Evolutionary conservation across 2,888 invertebrate species (phyloP), one percentile per base, ranked within the genome.

Genomic region (Orthonevra nobilis): DNA sequence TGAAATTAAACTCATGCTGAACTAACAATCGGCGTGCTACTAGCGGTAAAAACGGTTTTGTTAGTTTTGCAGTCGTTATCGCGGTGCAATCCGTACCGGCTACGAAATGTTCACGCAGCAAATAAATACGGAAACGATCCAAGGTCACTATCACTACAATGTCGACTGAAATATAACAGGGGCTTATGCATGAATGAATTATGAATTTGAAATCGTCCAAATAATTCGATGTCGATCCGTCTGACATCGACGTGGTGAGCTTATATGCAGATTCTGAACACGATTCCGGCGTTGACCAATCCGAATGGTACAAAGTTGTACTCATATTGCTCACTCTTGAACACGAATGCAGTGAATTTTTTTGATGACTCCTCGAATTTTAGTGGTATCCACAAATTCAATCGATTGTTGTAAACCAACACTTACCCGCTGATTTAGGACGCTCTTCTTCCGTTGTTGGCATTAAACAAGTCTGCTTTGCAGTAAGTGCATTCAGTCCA

Each of bases 41-140:
- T 9, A 28, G 26, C 15, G 56, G 23, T 7, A 56, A n/a, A 1
- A 56, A 10, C 14, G 23, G 26, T 26, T 56, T 56, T n/a, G 36
- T 20, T 23, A 17, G n/a, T 19, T 44, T 28, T 6, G 19, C 12
- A 2, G 60, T 30, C 4, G 7, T 60, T 28, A 44, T 32, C 1
- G 44, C 40, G 5, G 40, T 15, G 9, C 60, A 60, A 44, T 60
- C 60, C 1, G 60, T 60, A 17, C 15, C 60, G 12, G 44, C 19
- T 1, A n/a, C 4, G 12, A 60, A 60, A 5, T 2, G 9, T 30
- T 44, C 23, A 5, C 56, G 40, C 9, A 38, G 7, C n/a, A 38
- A n/a, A 15, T 38, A 38, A 6, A 38, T 38, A 6, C 14, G 14
- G 7, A 38, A 38, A 5, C 38, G 38, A 17, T 38, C 38, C 2